Conservation (phyloP, 2,113 vertebrate species). For the Brachyistius frenatus region DNA sequence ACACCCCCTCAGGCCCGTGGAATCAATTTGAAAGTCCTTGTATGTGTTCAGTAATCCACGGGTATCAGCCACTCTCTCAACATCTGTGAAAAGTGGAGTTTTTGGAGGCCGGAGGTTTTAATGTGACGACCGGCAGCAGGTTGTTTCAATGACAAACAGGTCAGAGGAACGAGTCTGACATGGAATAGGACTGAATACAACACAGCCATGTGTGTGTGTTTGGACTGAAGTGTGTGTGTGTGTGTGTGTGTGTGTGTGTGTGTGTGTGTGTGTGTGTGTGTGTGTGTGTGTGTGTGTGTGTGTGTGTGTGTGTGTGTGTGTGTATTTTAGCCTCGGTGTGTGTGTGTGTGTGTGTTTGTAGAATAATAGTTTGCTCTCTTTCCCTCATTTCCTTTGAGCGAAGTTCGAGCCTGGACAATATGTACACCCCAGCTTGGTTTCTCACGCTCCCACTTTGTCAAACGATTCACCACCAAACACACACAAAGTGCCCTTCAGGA, state of each 20-base stretch:
- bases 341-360: constrained; percentile 51
- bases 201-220: constrained; percentile 45
- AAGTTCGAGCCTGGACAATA: constrained; percentile 30
- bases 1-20: background rate
- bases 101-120: constrained; percentile 45
- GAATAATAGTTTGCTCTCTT: constrained; percentile 53
- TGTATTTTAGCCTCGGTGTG: constrained; percentile 17
- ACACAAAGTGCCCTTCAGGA: constrained; percentile 6
- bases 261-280: constrained; percentile 48
- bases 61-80: constrained; percentile 6
- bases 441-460: constrained; percentile 21
- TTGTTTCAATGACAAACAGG: constrained; percentile 58
- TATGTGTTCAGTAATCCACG: constrained; percentile 26
- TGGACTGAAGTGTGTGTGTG: background rate
- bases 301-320: constrained; percentile 10
- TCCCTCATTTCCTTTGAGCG: constrained; percentile 52
- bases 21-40: constrained; percentile 43
- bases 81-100: constrained; percentile 18
- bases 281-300: constrained; percentile 26
- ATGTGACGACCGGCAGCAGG: constrained; percentile 41
- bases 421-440: constrained; percentile 15
- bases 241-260: constrained; percentile 36
- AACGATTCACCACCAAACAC: constrained; percentile 13
- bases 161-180: constrained; percentile 51
- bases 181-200: constrained; percentile 63